phyloP scores from a whole-genome alignment of 2,797 vertebrate species.

The Trachops cirrhosus region DNA sequence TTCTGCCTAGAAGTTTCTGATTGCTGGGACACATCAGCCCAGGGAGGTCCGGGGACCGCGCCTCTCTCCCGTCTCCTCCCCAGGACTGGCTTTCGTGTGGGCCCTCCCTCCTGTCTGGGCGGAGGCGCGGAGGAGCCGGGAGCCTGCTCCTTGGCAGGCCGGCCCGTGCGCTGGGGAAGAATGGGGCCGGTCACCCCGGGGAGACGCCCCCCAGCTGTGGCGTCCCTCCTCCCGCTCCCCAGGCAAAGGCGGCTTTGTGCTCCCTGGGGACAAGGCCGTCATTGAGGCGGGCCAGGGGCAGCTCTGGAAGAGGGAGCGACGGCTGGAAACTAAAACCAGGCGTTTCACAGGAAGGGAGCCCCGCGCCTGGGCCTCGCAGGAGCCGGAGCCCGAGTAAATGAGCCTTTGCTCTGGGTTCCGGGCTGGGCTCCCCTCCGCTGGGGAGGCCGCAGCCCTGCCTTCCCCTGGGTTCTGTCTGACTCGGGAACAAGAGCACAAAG shows the following conservation, averaged over 20 bases:
- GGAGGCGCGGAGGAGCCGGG: neutral
- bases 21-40: neutral
- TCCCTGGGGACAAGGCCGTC: slow-evolving; percentile 25
- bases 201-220: neutral
- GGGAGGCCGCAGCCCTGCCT: slow-evolving; percentile 39
- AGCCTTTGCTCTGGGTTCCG: neutral
- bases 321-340: neutral
- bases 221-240: neutral
- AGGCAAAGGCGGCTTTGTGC: slow-evolving; percentile 67
- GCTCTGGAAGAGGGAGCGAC: neutral
- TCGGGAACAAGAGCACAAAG: neutral
- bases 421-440: neutral
- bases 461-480: neutral
- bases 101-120: neutral
- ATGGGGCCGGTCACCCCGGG: neutral
- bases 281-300: slow-evolving; percentile 45
- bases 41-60: neutral
- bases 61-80: neutral
- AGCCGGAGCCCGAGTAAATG: neutral
- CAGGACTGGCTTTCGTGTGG: slow-evolving; percentile 29
- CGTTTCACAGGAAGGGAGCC: neutral
- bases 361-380: neutral
- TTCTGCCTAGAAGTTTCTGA: neutral
- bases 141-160: neutral
- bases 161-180: slow-evolving; percentile 8